Evolutionary conservation across 2,888 invertebrate genomes (phyloP), one percentile per base, ranked within the genome.

Genomic region (Scaptomyza caliginosa): DNA sequence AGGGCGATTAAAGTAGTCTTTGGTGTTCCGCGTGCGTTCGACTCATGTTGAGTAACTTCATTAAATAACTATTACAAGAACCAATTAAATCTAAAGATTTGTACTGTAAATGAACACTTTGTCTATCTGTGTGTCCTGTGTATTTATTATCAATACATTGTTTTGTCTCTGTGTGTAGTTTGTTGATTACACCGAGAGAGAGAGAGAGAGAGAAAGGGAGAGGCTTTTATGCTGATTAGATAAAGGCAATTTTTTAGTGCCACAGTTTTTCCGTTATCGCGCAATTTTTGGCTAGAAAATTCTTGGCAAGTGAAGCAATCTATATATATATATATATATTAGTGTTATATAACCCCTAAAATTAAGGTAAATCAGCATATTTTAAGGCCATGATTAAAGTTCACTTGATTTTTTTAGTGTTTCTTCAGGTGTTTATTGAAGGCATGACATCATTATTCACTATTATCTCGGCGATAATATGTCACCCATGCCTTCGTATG

Each of bases 301-400:
- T 86, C 71, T 76, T 85, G 36, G 57, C 56, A 42, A 55, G 68
- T 86, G 77, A 88, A 77, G 75, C 74, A 77, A 85, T 86, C 63
- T 52, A 67, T 73, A 58, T 73, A n/a, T n/a, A n/a, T n/a, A n/a
- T n/a, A n/a, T n/a, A n/a, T 74, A 55, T 55, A 64, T 58, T 52
- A 36, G n/a, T 28, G 62, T 80, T 80, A 84, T 75, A 84, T 84
- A 86, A 81, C 45, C 28, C 30, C 11, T 21, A 17, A 51, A 48
- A 42, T 62, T 59, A 48, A 56, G 50, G 46, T 39, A 39, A 57
- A 65, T 68, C 42, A 43, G 21, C 51, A 63, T 59, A 64, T 67
- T 55, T 78, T 57, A 54, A 63, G 57, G 38, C 50, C 36, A 55
- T 83, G 66, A 79, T 73, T 72, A 39, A 38, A 8, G 38, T 28